These are phyloP conservation scores for Trissoscelio sp. DNA, from an alignment of 2,888 invertebrate genomes.

Conservation along the genomic window DNA sequence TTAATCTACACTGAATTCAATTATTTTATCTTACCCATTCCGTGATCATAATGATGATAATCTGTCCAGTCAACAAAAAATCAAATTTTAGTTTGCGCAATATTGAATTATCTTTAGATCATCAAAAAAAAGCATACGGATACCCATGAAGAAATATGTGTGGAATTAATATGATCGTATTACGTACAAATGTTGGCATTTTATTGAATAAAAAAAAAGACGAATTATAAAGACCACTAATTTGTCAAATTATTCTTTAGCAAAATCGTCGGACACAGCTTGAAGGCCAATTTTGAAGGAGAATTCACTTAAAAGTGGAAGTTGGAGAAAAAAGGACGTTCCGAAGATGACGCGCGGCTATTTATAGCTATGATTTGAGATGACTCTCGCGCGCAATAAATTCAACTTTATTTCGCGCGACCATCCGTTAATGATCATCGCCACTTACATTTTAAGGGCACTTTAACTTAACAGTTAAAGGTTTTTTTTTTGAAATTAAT, in stretches of 20 bases:
- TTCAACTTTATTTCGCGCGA: slow-evolving; percentile 50
- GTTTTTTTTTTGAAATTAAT: too few species aligned
- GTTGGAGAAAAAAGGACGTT: slow-evolving; percentile 41
- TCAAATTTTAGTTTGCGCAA: too few species aligned
- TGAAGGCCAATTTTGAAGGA: slow-evolving; percentile 44
- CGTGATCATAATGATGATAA: slow-evolving; percentile 77
- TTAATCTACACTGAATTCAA: too few species aligned
- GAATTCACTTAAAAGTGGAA: slow-evolving; percentile 47
- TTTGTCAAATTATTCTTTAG: slow-evolving; percentile 19
- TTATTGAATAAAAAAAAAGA: background rate
- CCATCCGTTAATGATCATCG: slow-evolving; percentile 1
- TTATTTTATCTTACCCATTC: slow-evolving; percentile 80
- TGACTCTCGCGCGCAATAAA: slow-evolving; percentile 35
- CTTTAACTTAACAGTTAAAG: background rate
- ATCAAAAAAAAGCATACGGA: background rate
- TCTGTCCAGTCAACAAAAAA: background rate
- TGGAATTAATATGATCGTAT: background rate
- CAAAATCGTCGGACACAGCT: slow-evolving; percentile 1
- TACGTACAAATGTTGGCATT: background rate
- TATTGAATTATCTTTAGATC: background rate
- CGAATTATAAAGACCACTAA: too few species aligned
- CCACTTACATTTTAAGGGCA: slow-evolving; percentile 4
- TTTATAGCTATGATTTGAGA: slow-evolving; percentile 64
- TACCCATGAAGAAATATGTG: slow-evolving; percentile 23
- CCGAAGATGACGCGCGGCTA: slow-evolving; percentile 55